Percentiles rank a stretch among this genome's conserved stretches.
Conservation (phyloP, 92 coral and sea anemone genomes). For the Siderastrea radians region DNA sequence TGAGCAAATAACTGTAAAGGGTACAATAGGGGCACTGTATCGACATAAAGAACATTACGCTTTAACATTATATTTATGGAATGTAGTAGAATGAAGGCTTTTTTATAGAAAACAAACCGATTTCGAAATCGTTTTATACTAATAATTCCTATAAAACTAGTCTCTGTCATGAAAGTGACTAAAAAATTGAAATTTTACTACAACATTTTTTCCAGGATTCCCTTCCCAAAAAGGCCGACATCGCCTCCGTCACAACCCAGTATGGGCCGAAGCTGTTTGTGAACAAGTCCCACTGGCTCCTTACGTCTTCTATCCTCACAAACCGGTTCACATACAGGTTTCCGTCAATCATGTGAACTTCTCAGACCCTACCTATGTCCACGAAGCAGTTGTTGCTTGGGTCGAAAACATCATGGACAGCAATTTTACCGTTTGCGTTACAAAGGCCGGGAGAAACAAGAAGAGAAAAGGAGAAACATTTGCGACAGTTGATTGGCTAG, state of each 20-base stretch:
- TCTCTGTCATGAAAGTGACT: neutral
- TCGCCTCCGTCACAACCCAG: slow-evolving; percentile 32
- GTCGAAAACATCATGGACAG: slow-evolving; percentile 62
- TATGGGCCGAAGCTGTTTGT: slow-evolving; percentile 50
- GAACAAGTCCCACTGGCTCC: slow-evolving; percentile 62
- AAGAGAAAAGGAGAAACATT: slow-evolving; percentile 64
- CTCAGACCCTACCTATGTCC: slow-evolving; percentile 66
- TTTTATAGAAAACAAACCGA: too few relatives aligned
- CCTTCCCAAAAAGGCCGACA: slow-evolving; percentile 53
- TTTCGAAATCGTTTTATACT: too few relatives aligned
- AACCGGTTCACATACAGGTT: slow-evolving; percentile 80
- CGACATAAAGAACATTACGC: too few relatives aligned
- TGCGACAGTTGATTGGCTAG: slow-evolving; percentile 72
- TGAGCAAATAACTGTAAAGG: too few relatives aligned
- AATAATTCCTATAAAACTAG: too few relatives aligned
- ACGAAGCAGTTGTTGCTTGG: slow-evolving; percentile 78
- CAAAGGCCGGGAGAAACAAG: slow-evolving; percentile 72
- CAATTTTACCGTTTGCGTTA: slow-evolving; percentile 68
- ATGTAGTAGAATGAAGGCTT: too few relatives aligned
- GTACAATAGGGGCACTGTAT: too few relatives aligned
- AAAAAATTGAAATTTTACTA: too few relatives aligned
- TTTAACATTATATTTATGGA: too few relatives aligned
- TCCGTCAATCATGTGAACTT: slow-evolving; percentile 80
- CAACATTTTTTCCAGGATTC: slow-evolving; percentile 11
- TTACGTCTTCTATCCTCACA: slow-evolving; percentile 81